A percentile compares a stretch with the other conserved stretches of the same genome.
Evolutionary conservation across 2,888 invertebrate genomes (phyloP).

Genomic region (Fragum sueziense): DNA sequence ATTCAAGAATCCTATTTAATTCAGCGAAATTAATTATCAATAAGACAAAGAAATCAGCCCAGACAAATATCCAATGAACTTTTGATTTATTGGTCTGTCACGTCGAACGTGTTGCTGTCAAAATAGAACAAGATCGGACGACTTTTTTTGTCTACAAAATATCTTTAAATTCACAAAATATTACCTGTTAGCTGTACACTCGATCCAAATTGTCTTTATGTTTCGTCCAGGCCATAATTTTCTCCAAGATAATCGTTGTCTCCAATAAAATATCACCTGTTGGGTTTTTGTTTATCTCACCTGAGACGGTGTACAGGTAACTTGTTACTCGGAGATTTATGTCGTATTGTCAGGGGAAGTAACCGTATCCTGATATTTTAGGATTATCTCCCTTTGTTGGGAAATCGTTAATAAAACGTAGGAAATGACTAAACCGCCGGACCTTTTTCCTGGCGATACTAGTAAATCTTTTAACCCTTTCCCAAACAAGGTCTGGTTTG

Average conservation of each 20-base stretch:
- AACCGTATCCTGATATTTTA: no score
- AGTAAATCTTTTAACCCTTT: no score
- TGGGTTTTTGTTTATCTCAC: conserved; percentile 58
- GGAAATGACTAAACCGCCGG: no score
- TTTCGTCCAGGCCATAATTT: not conserved
- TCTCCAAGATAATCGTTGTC: not conserved
- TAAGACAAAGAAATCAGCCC: no score
- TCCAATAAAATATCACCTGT: conserved; percentile 20
- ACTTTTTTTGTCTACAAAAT: not conserved
- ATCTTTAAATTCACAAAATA: not conserved
- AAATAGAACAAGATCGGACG: not conserved
- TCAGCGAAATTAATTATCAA: no score
- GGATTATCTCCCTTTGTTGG: no score
- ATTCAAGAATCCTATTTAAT: no score
- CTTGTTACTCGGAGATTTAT: not conserved
- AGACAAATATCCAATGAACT: no score
- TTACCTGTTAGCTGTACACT: not conserved
- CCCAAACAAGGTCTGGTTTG: no score
- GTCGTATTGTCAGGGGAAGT: no score
- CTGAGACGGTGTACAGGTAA: conserved; percentile 61
- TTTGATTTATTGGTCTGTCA: not conserved
- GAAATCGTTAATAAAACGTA: no score
- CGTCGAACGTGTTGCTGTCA: not conserved
- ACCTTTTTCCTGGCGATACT: no score
- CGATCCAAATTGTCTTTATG: not conserved